Conservation (phyloP, 1,140 invertebrate genomes). For the Lucilia sericata region DNA sequence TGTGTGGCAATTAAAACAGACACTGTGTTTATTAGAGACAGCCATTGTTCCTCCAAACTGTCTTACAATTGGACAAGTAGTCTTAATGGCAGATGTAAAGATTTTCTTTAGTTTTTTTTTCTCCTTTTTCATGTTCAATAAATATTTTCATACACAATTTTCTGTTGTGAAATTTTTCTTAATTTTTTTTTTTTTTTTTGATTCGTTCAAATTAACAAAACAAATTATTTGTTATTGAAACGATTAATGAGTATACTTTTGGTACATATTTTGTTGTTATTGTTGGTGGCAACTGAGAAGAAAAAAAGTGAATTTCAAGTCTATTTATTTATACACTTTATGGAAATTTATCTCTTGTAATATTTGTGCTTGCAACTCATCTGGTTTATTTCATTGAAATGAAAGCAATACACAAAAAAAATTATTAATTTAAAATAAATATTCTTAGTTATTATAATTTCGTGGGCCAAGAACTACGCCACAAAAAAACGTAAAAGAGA, state of each 20-base stretch:
- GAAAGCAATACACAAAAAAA: not conserved
- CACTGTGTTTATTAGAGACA: too few relatives aligned
- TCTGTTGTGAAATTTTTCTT: too few relatives aligned
- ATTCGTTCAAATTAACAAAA: too few relatives aligned
- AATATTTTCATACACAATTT: too few relatives aligned
- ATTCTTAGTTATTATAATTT: not conserved
- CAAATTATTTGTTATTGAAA: not conserved
- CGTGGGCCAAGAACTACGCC: not conserved
- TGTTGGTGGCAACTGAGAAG: not conserved
- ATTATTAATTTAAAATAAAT: not conserved
- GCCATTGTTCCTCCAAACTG: too few relatives aligned
- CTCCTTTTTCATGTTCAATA: too few relatives aligned
- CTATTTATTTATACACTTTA: conserved; percentile 2
- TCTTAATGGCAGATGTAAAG: too few relatives aligned
- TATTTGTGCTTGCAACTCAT: not conserved
- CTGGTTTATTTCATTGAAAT: conserved; percentile 17
- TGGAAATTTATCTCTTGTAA: conserved; percentile 14
- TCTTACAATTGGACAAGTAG: too few relatives aligned
- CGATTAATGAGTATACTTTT: not conserved
- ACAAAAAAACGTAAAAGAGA: not conserved
- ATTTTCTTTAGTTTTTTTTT: too few relatives aligned
- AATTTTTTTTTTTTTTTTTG: too few relatives aligned
- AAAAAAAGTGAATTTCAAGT: not conserved
- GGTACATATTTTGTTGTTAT: not conserved
- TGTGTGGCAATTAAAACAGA: too few relatives aligned